Base-by-base conservation (phyloP, 2,113 vertebrate genomes). In the Ellobius talpinus region DNA sequence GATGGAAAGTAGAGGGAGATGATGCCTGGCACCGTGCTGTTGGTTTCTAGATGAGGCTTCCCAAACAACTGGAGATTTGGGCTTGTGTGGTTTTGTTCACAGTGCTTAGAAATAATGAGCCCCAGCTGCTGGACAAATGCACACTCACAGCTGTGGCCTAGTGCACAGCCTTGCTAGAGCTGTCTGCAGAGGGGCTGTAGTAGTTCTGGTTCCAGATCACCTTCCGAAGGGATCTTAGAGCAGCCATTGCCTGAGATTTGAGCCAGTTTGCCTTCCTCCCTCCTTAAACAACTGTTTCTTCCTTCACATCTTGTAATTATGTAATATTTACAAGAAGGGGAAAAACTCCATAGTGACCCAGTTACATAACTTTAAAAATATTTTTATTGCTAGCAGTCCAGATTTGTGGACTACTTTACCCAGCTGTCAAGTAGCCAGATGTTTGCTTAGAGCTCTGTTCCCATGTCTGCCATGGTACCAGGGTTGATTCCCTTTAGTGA, bases 341-440 rank as follows among this genome's bases (percentile, higher is more conserved):
- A 65, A 98, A 97, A 98, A 94, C 97, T 98, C 98, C 97, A 97
- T 98, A 97, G 97, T 39, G 94, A 97, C 96, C 86, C 65, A 94
- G 96, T 97, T 97, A 97, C 92, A 96, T 97, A 97, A 98, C 96
- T 96, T 94, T 65, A 84, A 86, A 97, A 98, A 96, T 97, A 97
- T 98, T 97, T 97, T 97, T 96, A 96, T 97, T 98, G 91, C 90
- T 84, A 89, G 92, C 96, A 76, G 82, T 79, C 90, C 96, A 92
- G 94, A 82, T 95, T 93, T 73, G 23, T 10, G 65, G 89, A 77
- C 94, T 91, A 85, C 88, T 87, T 96, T 87, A 77, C 84, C 90
- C 68, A 74, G 70, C 88, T 91, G 93, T 95, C 96, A 78, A 81
- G 79, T 89, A 94, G 84, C 89, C 93, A 72, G 82, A 87, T 12